Base-by-base conservation (phyloP, 2,888 invertebrate species). In the Timandra comae region DNA sequence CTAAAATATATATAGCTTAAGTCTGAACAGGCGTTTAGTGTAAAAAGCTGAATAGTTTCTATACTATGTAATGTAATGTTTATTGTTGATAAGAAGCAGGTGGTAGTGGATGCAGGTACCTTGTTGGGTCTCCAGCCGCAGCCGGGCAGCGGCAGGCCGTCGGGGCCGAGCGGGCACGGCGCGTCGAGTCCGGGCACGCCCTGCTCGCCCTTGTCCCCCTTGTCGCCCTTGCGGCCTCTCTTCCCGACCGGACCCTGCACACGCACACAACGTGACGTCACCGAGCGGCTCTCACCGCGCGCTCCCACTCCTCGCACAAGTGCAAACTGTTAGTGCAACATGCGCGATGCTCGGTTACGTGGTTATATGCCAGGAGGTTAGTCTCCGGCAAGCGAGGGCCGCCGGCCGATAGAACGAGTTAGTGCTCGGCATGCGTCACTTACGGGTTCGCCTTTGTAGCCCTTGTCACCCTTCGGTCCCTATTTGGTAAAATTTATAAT, bases 151-250 rank as follows among this genome's bases (percentile, higher is more conserved):
- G 98, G 98, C 63, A 98, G 88, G 42, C 99, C 99, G 80, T 99
- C 98, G 30, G 93, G 91, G 35, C 97, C 99, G 37, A 98, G 87
- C 47, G 99, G 99, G 87, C 99, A 99, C n/a, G 98, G 98, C 26
- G 99, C 99, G 85, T 99, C 98, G 59, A 99, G 87, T 21, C 98
- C 98, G 20, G 98, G 98, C 50, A 97, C 97, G 52, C 98, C 98
- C 88, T 96, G 95, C 63, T 97, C 97, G 35, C 98, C 98, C 82
- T 95, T 95, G 63, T 94, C 93, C 23, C 98, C 98, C 63, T 92
- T 92, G 77, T 96, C 94, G 19, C 98, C 98, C 82, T 95, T 95
- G 53, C 94, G 90, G 33, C 98, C 98, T 56, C 96, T 90, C 81
- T 95, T 96, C 40, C 97, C 97, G 42, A 90, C 86, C 34, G 93